Conservation (phyloP, 2,113 vertebrate genomes). For the Ctenomys sociabilis region DNA sequence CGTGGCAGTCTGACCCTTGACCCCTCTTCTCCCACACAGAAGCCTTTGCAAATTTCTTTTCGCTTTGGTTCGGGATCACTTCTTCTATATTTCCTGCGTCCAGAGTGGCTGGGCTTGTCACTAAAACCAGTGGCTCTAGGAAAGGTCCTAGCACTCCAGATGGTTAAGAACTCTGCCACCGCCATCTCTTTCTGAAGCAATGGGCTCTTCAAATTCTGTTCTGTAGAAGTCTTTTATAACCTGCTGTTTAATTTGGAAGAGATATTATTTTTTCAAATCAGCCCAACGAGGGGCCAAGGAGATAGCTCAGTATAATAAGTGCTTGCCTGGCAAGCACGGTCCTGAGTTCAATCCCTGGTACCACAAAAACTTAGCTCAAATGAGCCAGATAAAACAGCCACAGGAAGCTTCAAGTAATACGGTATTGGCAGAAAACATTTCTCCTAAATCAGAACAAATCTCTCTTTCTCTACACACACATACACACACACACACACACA, state of each 20-base stretch:
- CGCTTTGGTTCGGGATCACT: conserved; percentile 35
- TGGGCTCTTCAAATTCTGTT: background rate
- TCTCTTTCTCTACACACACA: no score
- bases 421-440: conserved; percentile 14
- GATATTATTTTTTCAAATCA: conserved; percentile 32
- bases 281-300: no score
- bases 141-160: background rate
- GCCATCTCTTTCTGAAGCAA: background rate
- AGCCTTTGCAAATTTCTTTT: conserved; percentile 42
- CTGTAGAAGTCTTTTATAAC: background rate
- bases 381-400: background rate
- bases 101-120: background rate
- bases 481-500: background rate
- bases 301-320: no score
- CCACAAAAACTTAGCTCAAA: no score
- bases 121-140: background rate
- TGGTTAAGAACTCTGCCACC: background rate
- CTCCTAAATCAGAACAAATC: background rate
- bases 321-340: no score
- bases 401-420: background rate
- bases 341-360: no score
- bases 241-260: conserved; percentile 56
- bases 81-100: conserved; percentile 57
- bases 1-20: conserved; percentile 37
- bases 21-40: background rate